Evolutionary conservation across 2,797 vertebrate genomes (phyloP), one percentile per base, ranked within the genome.

Genomic region (Cyclopterus lumpus): DNA sequence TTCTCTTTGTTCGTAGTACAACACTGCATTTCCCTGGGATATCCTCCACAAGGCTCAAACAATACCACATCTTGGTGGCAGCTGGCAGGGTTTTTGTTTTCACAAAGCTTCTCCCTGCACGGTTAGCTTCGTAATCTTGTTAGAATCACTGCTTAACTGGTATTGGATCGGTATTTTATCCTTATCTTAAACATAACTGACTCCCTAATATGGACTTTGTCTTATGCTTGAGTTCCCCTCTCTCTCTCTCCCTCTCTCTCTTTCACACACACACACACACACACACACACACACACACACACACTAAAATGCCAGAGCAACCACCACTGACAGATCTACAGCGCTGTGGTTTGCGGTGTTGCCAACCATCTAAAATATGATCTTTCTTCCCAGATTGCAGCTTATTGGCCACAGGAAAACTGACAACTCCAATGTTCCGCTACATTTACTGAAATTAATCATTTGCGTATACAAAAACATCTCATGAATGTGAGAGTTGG

Each of bases 21-120:
- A 71, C 80, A 8, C 77, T 77, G 80, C 75, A 66, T 91, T 93
- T 93, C 91, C 92, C 73, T 76, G 86, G 90, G 91, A 93, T 89
- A 88, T 93, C 92, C 92, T 91, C 83, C 71, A 53, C 38, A 49
- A 62, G 61, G 36, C 74, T 74, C 55, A 88, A 87, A 92, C 90
- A 90, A 92, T 88, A 72, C 67, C 58, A 82, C 84, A 77, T 85
- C 80, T 88, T 74, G 71, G 38, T 82, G 75, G 70, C 78, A 76
- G 71, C 64, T 80, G 79, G 68, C 66, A 28, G 62, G 54, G 18
- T 20, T 51, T 70, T 66, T 65, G 63, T 67, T 67, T 73, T 53
- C 44, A 36, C 63, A 46, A 63, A 7, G 12, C 10, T 40, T 71
- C 30, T 75, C 8, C 71, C 71, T 76, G 38, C 40, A 28, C 16